Evolutionary conservation across 2,888 invertebrate genomes (phyloP), one percentile per base, ranked within the genome.

Genomic region (Hirtodrosophila duncani): DNA sequence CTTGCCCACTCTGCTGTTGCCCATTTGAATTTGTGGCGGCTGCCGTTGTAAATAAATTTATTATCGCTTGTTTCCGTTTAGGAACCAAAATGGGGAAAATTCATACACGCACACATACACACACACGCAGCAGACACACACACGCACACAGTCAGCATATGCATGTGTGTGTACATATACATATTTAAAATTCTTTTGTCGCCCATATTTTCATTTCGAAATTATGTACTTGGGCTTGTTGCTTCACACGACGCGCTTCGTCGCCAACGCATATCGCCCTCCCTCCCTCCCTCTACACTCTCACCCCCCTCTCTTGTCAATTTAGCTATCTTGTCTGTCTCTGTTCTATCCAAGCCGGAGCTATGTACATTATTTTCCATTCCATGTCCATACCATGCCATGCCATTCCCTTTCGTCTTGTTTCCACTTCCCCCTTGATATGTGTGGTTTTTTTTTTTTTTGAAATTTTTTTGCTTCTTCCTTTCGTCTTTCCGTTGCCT

Each of bases 31-130:
- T 58, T 50, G 38, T 27, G 41, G 41, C 24, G 38, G 56, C 45
- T 61, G 59, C 53, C 57, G 67, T 49, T 79, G 79, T 77, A 69
- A 67, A 78, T 67, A 71, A n/a, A 71, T 77, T 78, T 77, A 75
- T 71, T 79, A 79, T 75, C 79, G 67, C 67, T 71, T 69, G 77
- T 75, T 77, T 77, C 75, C 77, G 79, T 79, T 77, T 69, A 71
- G 67, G 64, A 71, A 71, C 68, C 62, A 53, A 78, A 77, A 70
- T 66, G 67, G 74, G 74, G 57, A 68, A 69, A 63, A 67, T 41
- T 33, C 34, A 44, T 37, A 50, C 29, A 44, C 58, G 45, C 20
- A 34, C 10, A 18, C 33, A 24, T 13, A 53, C 9, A 34, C 6
- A 24, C 18, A 33, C 18, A 46, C 26, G 30, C 36, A 23, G 16